Conservation (phyloP, 1,140 invertebrate genomes). For the Pectinophora gossypiella region DNA sequence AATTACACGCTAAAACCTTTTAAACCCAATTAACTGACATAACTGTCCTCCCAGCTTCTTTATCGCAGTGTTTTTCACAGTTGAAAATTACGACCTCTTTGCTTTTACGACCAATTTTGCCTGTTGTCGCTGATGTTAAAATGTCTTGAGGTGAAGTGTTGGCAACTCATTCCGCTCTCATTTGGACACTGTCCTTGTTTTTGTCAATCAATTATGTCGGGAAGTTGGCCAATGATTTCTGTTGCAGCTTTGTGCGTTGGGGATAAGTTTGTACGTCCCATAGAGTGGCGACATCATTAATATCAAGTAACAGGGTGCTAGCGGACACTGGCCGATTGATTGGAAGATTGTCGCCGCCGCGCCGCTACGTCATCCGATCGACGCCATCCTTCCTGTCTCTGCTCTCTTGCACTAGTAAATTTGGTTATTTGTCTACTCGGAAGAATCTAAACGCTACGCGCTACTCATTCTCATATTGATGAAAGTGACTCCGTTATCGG, state of each 20-base stretch:
- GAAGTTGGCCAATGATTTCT: no score
- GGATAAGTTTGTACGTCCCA: no score
- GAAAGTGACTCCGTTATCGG: no score
- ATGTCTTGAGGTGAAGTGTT: not conserved
- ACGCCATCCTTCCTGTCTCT: slow-evolving; percentile 30
- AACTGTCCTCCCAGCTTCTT: not conserved
- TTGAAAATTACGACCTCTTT: not conserved
- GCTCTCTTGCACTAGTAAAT: slow-evolving; percentile 44
- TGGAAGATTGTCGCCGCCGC: slow-evolving; percentile 52
- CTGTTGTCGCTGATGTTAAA: not conserved
- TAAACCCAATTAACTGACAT: not conserved
- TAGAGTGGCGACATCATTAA: no score
- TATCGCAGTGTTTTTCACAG: not conserved
- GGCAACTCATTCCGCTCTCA: not conserved
- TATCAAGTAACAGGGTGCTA: not conserved
- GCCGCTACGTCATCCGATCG: slow-evolving; percentile 24
- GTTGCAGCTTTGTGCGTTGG: no score
- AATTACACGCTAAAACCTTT: not conserved
- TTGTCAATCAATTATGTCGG: no score
- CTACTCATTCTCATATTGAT: not conserved
- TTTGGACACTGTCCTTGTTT: not conserved
- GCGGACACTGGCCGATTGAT: slow-evolving; percentile 42
- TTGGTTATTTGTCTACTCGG: slow-evolving; percentile 16
- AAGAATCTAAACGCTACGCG: not conserved
- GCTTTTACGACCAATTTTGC: not conserved